Percentiles rank a stretch among this genome's conserved stretches.
These are phyloP conservation scores for Rhabdomys dilectus DNA, from an alignment of 2,113 vertebrate genomes.

Conservation along the genomic window DNA sequence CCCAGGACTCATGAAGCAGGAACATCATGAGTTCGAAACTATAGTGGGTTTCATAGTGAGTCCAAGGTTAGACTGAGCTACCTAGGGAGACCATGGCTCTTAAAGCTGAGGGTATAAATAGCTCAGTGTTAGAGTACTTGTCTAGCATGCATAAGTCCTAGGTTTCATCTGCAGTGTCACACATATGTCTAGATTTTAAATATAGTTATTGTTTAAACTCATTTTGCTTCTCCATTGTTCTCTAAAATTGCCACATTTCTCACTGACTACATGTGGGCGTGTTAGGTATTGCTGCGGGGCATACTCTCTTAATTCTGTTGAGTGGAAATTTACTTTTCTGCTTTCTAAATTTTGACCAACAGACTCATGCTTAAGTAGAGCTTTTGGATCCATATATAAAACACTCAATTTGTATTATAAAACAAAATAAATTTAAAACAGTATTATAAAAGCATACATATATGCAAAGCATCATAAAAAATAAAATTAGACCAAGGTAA, in stretches of 20 bases:
- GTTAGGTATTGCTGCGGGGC: rapidly evolving
- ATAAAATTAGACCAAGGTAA: constrained; percentile 18
- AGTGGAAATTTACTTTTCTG: not conserved
- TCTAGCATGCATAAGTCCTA: not conserved
- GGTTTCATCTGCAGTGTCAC: not conserved
- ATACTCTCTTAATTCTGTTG: not conserved
- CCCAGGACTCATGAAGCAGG: too few species aligned
- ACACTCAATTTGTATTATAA: not conserved
- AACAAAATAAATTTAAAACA: constrained; percentile 20
- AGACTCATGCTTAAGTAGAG: not conserved
- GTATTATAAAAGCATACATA: not conserved
- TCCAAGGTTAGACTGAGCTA: not conserved
- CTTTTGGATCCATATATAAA: not conserved
- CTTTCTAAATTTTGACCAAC: not conserved
- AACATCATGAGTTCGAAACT: not conserved
- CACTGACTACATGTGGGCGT: not conserved
- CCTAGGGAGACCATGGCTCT: not conserved
- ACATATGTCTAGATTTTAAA: not conserved
- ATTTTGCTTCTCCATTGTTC: not conserved
- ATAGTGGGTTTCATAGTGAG: not conserved
- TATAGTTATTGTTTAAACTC: not conserved
- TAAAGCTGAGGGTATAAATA: not conserved
- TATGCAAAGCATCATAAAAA: not conserved
- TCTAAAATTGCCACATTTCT: not conserved
- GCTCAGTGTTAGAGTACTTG: not conserved